Conservation (phyloP, 1,140 invertebrate species). For the Anagrus nilaparvatae region DNA sequence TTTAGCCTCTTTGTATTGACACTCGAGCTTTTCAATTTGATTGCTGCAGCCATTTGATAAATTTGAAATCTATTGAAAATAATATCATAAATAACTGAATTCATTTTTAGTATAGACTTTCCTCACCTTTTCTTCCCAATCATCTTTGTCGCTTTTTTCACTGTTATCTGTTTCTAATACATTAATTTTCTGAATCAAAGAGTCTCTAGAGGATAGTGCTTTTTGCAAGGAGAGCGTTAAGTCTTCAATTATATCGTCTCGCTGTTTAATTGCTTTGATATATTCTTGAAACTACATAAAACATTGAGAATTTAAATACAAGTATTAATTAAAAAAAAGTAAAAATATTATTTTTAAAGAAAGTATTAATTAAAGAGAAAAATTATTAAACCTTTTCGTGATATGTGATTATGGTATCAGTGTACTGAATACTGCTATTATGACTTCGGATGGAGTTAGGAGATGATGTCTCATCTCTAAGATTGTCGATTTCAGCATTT, state of each 20-base stretch:
- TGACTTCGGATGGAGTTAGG: constrained; percentile 38
- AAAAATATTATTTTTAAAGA: neutral
- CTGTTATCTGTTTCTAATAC: constrained; percentile 23
- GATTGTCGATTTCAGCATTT: constrained; percentile 35
- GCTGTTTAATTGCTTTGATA: constrained; percentile 30
- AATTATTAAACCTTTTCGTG: constrained; percentile 31
- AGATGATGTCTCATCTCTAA: constrained; percentile 32
- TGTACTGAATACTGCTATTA: constrained; percentile 29
- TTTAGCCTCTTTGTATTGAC: constrained; percentile 20
- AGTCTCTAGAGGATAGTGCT: constrained; percentile 31
- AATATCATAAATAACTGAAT: no score
- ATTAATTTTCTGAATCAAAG: constrained; percentile 25
- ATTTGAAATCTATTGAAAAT: constrained; percentile 21
- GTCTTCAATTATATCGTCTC: constrained; percentile 36
- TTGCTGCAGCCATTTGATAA: constrained; percentile 21
- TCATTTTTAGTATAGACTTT: no score
- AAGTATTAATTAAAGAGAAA: neutral
- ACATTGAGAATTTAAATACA: neutral
- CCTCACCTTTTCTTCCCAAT: constrained; percentile 29
- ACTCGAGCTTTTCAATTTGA: constrained; percentile 23
- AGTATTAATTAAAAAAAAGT: constrained; percentile 5
- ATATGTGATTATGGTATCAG: constrained; percentile 30
- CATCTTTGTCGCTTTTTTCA: constrained; percentile 16
- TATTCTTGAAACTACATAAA: constrained; percentile 31
- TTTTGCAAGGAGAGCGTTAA: constrained; percentile 32